Percentiles rank a stretch among this genome's conserved stretches.
Conservation (phyloP, 2,113 vertebrate genomes). For the Hippolais icterina region DNA sequence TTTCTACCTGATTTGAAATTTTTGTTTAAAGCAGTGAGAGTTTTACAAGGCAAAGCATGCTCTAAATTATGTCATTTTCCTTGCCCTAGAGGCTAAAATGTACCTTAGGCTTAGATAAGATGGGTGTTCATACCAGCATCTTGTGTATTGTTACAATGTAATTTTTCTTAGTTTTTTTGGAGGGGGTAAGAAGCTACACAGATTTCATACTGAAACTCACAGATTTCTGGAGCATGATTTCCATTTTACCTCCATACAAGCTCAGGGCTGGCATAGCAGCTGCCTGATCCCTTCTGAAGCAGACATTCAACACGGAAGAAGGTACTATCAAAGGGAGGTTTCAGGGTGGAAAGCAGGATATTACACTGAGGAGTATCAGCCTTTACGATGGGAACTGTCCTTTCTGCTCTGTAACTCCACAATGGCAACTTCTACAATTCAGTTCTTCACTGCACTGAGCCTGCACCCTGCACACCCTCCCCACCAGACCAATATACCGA, state of each 20-base stretch:
- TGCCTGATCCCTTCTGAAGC: neutral
- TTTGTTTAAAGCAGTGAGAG: neutral
- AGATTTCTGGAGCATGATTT: neutral
- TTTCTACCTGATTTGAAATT: neutral
- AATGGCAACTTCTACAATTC: no score
- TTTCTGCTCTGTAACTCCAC: neutral
- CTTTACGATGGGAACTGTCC: fast-evolving
- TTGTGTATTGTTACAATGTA: no score
- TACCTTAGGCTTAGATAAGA: neutral
- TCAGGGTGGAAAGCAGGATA: neutral
- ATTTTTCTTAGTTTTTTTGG: neutral
- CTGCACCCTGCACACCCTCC: neutral
- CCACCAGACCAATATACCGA: fast-evolving
- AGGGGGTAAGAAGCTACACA: neutral
- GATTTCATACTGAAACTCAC: neutral
- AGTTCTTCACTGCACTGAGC: neutral
- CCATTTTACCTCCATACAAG: neutral
- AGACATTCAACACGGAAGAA: neutral
- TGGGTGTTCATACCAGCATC: neutral
- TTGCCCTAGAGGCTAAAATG: neutral
- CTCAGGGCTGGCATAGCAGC: neutral
- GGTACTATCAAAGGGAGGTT: neutral
- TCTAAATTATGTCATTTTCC: neutral
- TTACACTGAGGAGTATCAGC: neutral
- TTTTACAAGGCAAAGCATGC: neutral